Evolutionary conservation across 2,797 vertebrate species (phyloP).

Genomic region (Betta splendens): DNA sequence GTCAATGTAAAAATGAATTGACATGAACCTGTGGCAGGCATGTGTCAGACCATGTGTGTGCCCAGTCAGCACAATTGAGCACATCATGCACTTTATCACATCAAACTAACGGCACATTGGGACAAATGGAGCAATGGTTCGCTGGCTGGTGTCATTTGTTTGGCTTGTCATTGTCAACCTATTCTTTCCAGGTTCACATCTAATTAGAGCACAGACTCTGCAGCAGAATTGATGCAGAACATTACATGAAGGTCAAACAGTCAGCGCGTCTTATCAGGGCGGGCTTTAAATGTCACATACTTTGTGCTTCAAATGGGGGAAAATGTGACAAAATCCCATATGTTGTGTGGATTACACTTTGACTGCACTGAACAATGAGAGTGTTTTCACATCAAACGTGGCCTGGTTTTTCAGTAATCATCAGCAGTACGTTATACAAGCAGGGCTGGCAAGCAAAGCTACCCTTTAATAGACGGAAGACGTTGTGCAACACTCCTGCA

Average conservation of each 20-base stretch:
- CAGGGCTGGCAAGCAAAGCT: slow-evolving; percentile 2
- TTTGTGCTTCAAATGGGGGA: slow-evolving; percentile 34
- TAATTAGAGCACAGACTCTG: slow-evolving; percentile 60
- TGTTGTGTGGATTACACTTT: slow-evolving; percentile 52
- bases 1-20: slow-evolving; percentile 36
- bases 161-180: slow-evolving; percentile 58
- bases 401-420: slow-evolving; percentile 32
- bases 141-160: slow-evolving; percentile 63
- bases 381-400: slow-evolving; percentile 31
- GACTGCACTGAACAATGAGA: slow-evolving; percentile 38
- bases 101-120: slow-evolving; percentile 49
- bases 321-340: slow-evolving; percentile 36
- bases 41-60: slow-evolving; percentile 54
- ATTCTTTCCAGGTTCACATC: slow-evolving; percentile 59
- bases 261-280: slow-evolving; percentile 57
- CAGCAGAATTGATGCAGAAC: slow-evolving; percentile 56
- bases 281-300: slow-evolving; percentile 62
- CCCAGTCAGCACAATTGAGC: slow-evolving; percentile 66
- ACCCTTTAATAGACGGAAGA: slow-evolving; percentile 15
- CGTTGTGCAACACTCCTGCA: slow-evolving; percentile 11
- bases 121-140: slow-evolving; percentile 60
- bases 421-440: slow-evolving; percentile 24
- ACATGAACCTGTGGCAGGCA: slow-evolving; percentile 51
- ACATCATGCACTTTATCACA: slow-evolving; percentile 63
- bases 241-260: slow-evolving; percentile 74